Evolutionary conservation across 2,113 vertebrate species (phyloP).

Genomic region (Gorsachius goisagi): DNA sequence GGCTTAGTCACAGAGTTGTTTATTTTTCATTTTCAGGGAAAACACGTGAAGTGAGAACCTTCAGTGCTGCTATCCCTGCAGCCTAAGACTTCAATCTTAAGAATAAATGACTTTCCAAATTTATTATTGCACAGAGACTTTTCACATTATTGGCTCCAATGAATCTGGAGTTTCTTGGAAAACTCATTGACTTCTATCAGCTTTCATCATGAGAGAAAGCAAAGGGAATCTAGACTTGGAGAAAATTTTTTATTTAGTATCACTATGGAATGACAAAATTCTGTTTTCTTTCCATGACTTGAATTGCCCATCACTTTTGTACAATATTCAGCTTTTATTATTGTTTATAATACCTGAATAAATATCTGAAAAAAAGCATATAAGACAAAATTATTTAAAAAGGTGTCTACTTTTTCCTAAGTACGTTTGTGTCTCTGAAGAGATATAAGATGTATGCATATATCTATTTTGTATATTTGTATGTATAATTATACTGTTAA

Average conservation of each 20-base stretch:
- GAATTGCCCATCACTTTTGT: neutral
- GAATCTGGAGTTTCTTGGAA: neutral
- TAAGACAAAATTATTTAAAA: neutral
- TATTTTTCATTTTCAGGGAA: conserved; percentile 13
- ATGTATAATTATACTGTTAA: neutral
- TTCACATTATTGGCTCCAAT: neutral
- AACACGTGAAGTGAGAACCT: neutral
- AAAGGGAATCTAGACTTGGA: neutral
- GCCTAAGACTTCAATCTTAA: neutral
- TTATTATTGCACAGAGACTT: neutral
- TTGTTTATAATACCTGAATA: neutral
- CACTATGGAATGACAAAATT: neutral
- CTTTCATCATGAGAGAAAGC: neutral
- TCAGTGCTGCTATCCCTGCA: neutral
- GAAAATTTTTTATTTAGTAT: neutral
- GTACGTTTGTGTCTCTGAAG: neutral
- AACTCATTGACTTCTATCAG: neutral
- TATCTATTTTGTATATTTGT: neutral
- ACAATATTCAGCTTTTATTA: neutral
- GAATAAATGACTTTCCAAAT: neutral
- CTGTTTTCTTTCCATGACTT: neutral
- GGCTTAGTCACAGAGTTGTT: neutral
- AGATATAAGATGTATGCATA: neutral
- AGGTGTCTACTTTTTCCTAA: neutral
- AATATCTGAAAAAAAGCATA: neutral